A percentile compares a stretch with the other conserved stretches of the same genome.
These are phyloP conservation scores for Exephanes ischioxanthus DNA, from an alignment of 2,888 invertebrate genomes.

Conservation along the genomic window DNA sequence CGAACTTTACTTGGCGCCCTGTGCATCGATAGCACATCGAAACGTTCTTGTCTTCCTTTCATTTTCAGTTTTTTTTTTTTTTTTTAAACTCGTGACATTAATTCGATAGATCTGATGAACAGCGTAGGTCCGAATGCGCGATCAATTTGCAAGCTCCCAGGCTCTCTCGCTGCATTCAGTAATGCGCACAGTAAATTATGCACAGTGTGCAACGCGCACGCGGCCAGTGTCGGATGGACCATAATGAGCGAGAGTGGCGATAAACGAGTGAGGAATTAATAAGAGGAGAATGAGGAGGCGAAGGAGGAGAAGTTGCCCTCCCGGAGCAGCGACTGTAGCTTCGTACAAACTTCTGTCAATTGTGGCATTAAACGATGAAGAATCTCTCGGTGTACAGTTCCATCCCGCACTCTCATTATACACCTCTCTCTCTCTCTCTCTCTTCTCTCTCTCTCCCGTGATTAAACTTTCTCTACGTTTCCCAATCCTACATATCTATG, in stretches of 20 bases:
- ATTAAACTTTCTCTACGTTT: slow-evolving; percentile 63
- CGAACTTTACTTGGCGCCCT: not conserved
- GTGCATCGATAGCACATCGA: not conserved
- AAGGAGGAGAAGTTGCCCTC: slow-evolving; percentile 16
- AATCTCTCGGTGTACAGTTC: slow-evolving; percentile 17
- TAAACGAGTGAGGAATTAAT: slow-evolving; percentile 41
- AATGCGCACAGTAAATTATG: slow-evolving; percentile 13
- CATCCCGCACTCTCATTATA: slow-evolving; percentile 1
- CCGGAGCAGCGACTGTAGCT: slow-evolving; percentile 41
- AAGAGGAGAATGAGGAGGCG: slow-evolving; percentile 15
- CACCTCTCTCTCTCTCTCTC: slow-evolving; percentile 1
- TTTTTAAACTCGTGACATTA: not conserved
- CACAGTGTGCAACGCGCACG: slow-evolving; percentile 2
- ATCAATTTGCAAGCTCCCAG: not conserved
- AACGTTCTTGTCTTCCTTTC: not conserved
- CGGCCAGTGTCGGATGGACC: slow-evolving; percentile 39
- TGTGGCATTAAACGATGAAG: slow-evolving; percentile 21
- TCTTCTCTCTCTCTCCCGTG: slow-evolving; percentile 25
- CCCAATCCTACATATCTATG: slow-evolving; percentile 54
- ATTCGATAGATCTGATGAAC: not conserved
- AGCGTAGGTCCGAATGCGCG: not conserved
- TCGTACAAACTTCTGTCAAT: slow-evolving; percentile 51
- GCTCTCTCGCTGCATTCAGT: not conserved
- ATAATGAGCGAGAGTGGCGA: slow-evolving; percentile 55
- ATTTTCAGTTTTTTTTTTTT: not conserved